Percentiles rank a stretch among this genome's conserved stretches.
phyloP scores from a whole-genome alignment of 2,797 vertebrate species.

The Ceyx erithaca region DNA sequence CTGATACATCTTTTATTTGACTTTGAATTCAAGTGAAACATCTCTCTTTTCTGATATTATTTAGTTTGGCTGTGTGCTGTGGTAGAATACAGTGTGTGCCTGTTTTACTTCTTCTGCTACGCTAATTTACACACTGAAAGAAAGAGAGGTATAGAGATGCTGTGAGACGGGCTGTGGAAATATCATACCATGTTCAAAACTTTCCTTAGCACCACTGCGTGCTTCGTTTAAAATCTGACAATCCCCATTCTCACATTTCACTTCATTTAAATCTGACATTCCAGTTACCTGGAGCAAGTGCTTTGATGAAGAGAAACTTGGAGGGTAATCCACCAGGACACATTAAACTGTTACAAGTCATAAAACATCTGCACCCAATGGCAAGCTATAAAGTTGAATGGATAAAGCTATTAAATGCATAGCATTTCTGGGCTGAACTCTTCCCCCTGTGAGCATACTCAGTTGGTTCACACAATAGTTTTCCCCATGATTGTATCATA shows the following conservation, averaged over 20 bases:
- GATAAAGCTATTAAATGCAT: constrained; percentile 68
- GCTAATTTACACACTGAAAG: constrained; percentile 1
- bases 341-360: constrained; percentile 72
- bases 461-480: constrained; percentile 36
- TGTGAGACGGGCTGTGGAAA: constrained; percentile 19
- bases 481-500: constrained; percentile 27
- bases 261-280: constrained; percentile 66
- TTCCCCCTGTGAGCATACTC: constrained; percentile 24
- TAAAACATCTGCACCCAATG: constrained; percentile 71
- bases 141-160: background rate
- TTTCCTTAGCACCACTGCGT: constrained; percentile 26
- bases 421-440: constrained; percentile 46
- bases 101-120: constrained; percentile 31
- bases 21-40: background rate
- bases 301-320: constrained; percentile 67
- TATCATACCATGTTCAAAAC: constrained; percentile 33
- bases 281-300: constrained; percentile 53
- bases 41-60: background rate
- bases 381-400: constrained; percentile 71
- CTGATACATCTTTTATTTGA: constrained; percentile 22
- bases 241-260: constrained; percentile 4
- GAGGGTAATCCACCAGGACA: constrained; percentile 65
- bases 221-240: constrained; percentile 21
- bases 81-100: background rate
- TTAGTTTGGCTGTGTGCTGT: background rate